A percentile compares a stretch with the other conserved stretches of the same genome.
These are phyloP conservation scores for Centruroides sculpturatus DNA, from an alignment of 1,140 invertebrate species.

Conservation along the genomic window DNA sequence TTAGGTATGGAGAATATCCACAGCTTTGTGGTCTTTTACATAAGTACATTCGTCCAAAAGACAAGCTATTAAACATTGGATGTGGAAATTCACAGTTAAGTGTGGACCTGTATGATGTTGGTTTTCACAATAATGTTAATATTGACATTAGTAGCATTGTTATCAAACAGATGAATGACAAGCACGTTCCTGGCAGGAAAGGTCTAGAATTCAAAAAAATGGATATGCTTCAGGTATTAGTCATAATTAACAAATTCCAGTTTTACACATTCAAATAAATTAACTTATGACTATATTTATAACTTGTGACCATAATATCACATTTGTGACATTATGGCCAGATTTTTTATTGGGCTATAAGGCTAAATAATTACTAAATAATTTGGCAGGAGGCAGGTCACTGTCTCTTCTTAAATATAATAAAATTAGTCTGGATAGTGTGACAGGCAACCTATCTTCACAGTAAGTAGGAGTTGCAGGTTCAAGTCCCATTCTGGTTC, in stretches of 20 bases:
- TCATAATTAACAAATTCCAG: neutral
- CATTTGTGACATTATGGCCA: too few relatives aligned
- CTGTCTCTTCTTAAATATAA: too few relatives aligned
- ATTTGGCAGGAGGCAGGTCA: too few relatives aligned
- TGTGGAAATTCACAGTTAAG: slow-evolving; percentile 90
- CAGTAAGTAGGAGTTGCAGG: too few relatives aligned
- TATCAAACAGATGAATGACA: slow-evolving; percentile 73
- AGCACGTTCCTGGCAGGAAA: slow-evolving; percentile 47
- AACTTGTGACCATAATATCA: too few relatives aligned
- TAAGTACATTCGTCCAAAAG: slow-evolving; percentile 73
- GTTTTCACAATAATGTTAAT: slow-evolving; percentile 68
- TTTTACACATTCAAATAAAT: neutral
- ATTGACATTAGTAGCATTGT: slow-evolving; percentile 84
- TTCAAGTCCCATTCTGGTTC: too few relatives aligned
- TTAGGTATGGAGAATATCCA: slow-evolving; percentile 87
- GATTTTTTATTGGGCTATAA: too few relatives aligned
- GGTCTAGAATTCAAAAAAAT: slow-evolving; percentile 65
- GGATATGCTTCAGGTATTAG: slow-evolving; percentile 52
- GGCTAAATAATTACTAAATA: too few relatives aligned
- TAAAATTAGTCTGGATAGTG: too few relatives aligned
- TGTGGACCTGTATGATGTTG: slow-evolving; percentile 73
- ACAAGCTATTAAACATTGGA: slow-evolving; percentile 71
- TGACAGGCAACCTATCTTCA: too few relatives aligned
- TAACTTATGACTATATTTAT: neutral
- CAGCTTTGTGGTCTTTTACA: slow-evolving; percentile 69